These are phyloP conservation scores for Antheraea yamamai DNA, from an alignment of 2,888 invertebrate species.

Conservation along the genomic window DNA sequence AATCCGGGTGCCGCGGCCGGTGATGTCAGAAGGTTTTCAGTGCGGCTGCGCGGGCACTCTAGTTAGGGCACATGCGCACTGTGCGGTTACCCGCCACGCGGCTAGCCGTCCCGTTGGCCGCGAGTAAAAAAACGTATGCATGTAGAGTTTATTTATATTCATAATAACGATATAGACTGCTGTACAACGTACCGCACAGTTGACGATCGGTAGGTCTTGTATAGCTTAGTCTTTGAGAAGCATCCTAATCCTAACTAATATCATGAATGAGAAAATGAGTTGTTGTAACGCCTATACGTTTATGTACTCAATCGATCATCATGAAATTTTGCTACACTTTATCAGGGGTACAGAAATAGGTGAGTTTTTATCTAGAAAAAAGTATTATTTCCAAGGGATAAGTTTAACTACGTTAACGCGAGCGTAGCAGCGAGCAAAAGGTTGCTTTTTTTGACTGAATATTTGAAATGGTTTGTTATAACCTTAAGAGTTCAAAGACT, in stretches of 20 bases:
- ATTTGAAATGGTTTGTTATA: neutral
- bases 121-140: neutral
- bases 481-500: neutral
- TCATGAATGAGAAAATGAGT: too few species aligned
- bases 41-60: constrained; percentile 49
- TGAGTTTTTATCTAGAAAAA: too few species aligned
- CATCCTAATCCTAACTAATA: too few species aligned
- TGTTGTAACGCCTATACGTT: too few species aligned
- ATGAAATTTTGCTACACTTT: too few species aligned
- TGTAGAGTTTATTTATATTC: neutral
- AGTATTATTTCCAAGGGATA: too few species aligned
- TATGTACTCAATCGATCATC: too few species aligned
- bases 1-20: constrained; percentile 74
- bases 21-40: constrained; percentile 67
- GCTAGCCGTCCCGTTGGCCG: constrained; percentile 33
- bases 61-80: constrained; percentile 37
- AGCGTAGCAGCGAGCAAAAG: too few species aligned
- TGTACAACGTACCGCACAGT: neutral
- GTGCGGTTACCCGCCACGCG: constrained; percentile 34
- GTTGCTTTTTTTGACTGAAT: neutral
- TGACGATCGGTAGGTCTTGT: too few species aligned
- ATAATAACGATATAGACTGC: neutral
- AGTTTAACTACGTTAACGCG: too few species aligned
- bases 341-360: too few species aligned
- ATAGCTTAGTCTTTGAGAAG: too few species aligned